Conservation (phyloP, 53 echinoderm and acorn worm genomes). For the Stichopus horrens region DNA sequence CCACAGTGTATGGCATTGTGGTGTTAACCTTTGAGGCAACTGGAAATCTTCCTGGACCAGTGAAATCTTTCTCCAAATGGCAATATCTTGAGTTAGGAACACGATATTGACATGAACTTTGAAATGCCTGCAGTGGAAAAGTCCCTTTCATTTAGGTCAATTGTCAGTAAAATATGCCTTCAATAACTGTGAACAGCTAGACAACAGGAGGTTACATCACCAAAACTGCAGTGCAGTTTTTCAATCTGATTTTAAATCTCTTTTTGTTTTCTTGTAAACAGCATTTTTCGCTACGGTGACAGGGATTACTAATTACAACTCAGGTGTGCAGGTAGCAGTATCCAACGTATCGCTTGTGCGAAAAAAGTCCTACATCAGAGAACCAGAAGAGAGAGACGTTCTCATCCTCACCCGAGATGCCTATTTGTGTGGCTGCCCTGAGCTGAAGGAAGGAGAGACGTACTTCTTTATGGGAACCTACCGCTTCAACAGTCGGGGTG, state of each 20-base stretch:
- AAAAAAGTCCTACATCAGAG: conserved; percentile 47
- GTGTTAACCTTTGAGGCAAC: no score
- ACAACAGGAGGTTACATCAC: no score
- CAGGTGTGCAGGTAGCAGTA: not conserved
- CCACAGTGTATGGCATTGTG: no score
- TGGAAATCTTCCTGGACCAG: no score
- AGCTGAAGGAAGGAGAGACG: conserved; percentile 63
- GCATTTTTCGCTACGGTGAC: conserved; percentile 31
- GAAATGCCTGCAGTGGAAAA: no score
- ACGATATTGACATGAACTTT: no score
- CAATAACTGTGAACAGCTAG: no score
- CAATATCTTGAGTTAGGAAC: no score
- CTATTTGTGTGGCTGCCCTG: conserved; percentile 64
- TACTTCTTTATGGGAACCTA: conserved; percentile 72
- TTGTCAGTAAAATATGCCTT: no score
- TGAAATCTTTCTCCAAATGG: no score
- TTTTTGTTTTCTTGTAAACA: not conserved
- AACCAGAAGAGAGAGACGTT: conserved; percentile 10
- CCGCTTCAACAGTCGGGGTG: conserved; percentile 47
- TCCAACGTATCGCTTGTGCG: conserved; percentile 34
- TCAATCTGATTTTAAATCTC: not conserved
- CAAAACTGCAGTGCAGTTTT: no score
- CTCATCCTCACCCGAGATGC: conserved; percentile 42
- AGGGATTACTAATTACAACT: conserved; percentile 8
- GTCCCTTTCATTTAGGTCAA: no score